Evolutionary conservation across 2,888 invertebrate genomes (phyloP).

Genomic region (Epinotia demarniana): DNA sequence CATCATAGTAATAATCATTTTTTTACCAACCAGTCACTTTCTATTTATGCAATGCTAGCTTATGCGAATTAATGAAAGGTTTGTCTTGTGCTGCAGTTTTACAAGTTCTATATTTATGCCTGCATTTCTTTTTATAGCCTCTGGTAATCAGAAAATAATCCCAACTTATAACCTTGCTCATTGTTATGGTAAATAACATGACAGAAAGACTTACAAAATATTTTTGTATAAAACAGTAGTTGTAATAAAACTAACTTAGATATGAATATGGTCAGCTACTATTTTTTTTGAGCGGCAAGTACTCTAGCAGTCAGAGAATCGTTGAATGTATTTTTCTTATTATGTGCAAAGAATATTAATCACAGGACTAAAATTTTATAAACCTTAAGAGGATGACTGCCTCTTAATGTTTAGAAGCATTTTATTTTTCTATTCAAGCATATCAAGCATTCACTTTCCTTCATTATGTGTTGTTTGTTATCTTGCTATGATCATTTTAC

Average conservation of each 20-base stretch:
- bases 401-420: not conserved
- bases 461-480: too few relatives aligned
- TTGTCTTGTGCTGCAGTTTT: not conserved
- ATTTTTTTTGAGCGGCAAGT: not conserved
- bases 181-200: not conserved
- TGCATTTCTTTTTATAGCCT: constrained; percentile 1
- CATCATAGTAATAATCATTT: not conserved
- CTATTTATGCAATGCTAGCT: not conserved
- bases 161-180: not conserved
- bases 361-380: not conserved
- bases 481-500: too few relatives aligned
- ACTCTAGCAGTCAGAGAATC: not conserved
- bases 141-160: not conserved
- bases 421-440: not conserved
- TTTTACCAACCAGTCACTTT: not conserved
- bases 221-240: not conserved
- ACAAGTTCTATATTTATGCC: not conserved
- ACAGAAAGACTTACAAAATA: not conserved
- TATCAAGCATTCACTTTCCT: too few relatives aligned
- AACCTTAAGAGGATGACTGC: too few relatives aligned
- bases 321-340: not conserved
- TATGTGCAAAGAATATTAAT: not conserved
- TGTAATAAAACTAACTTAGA: not conserved
- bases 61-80: not conserved
- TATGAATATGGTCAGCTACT: not conserved